Evolutionary conservation across 2,797 vertebrate species (phyloP).

Genomic region (Pangasius sanitwongsei): DNA sequence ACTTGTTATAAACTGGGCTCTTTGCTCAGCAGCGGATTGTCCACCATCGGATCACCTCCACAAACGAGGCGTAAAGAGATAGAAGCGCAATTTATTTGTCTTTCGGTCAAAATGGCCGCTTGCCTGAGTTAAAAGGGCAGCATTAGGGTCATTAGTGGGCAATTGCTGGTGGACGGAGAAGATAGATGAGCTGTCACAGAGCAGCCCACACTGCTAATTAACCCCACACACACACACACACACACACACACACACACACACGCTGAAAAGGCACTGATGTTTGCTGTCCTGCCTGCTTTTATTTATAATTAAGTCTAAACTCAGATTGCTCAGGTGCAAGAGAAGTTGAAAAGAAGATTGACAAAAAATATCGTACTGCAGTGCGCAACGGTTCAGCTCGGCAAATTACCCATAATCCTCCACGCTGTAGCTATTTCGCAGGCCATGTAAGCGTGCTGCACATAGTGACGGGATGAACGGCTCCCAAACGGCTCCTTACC

Average conservation of each 20-base stretch:
- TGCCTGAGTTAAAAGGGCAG: constrained; percentile 20
- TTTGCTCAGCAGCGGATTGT: background rate
- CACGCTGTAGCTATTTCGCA: background rate
- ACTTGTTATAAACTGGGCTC: background rate
- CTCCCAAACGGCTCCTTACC: background rate
- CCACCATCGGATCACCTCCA: background rate
- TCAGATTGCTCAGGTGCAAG: background rate
- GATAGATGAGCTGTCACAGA: constrained; percentile 63
- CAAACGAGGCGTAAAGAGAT: background rate
- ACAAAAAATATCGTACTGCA: background rate
- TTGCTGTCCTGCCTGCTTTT: background rate
- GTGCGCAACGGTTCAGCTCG: background rate
- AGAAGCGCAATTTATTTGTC: background rate
- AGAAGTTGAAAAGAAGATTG: background rate
- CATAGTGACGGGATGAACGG: background rate
- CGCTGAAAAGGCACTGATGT: background rate
- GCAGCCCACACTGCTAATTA: constrained; percentile 64
- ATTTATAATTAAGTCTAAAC: background rate
- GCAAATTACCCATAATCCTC: constrained; percentile 7
- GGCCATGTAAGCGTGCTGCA: background rate
- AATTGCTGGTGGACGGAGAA: constrained; percentile 72
- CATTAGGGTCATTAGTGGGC: constrained; percentile 24
- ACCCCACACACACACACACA: background rate
- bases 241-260: background rate
- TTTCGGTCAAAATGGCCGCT: background rate